Conservation (phyloP, 2,888 invertebrate genomes). For the Minunthozetes semirufus region DNA sequence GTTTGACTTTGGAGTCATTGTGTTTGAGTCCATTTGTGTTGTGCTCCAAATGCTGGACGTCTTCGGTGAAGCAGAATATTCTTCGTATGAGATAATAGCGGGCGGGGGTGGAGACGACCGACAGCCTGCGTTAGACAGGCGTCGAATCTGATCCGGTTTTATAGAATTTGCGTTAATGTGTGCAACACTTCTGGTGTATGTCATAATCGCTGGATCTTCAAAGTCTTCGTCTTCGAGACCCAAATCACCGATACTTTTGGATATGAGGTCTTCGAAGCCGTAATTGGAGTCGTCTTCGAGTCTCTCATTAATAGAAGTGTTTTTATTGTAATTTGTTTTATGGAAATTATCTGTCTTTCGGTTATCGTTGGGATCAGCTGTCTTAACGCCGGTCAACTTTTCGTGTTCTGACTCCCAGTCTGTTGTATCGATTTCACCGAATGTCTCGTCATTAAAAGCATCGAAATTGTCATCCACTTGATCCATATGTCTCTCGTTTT, state of each 20-base stretch:
- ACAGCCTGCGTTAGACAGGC: too few species aligned
- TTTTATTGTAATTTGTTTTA: constrained; percentile 24
- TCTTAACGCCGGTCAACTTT: constrained; percentile 50
- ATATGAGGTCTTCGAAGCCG: constrained; percentile 42
- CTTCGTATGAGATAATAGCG: constrained; percentile 27
- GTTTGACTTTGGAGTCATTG: neutral
- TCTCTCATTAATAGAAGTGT: neutral
- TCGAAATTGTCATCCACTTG: constrained; percentile 70
- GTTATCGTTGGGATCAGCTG: neutral
- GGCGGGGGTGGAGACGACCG: constrained; percentile 19
- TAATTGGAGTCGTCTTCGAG: constrained; percentile 23
- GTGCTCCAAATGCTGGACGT: constrained; percentile 40
- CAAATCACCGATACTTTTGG: constrained; percentile 47
- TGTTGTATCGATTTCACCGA: constrained; percentile 62
- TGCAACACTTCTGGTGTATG: constrained; percentile 28
- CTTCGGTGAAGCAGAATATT: constrained; percentile 43
- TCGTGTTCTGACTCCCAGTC: constrained; percentile 66
- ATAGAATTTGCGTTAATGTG: neutral
- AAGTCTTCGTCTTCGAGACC: constrained; percentile 46
- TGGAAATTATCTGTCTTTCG: constrained; percentile 37
- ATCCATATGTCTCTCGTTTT: neutral
- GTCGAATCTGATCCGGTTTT: neutral
- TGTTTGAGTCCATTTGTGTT: constrained; percentile 30
- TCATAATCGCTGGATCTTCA: constrained; percentile 44
- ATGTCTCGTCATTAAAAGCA: constrained; percentile 85